Conservation (phyloP, 1,140 invertebrate genomes). For the Calosoma granatense region DNA sequence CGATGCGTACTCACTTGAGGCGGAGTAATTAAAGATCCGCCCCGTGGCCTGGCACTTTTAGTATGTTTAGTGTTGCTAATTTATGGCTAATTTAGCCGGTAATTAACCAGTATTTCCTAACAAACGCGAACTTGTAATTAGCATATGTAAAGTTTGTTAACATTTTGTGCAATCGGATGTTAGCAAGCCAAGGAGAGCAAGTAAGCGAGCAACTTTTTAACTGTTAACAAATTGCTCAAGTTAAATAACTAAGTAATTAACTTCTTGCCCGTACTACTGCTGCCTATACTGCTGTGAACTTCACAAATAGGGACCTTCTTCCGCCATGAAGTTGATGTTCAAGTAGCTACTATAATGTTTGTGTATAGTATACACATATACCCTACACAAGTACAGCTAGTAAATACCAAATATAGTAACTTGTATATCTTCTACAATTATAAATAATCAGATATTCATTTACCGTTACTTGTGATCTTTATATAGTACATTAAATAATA, state of each 20-base stretch:
- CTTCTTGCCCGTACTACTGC: too few species aligned
- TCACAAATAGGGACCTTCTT: too few species aligned
- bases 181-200: neutral
- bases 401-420: too few species aligned
- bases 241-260: constrained; percentile 9
- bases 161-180: neutral
- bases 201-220: neutral
- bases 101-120: constrained; percentile 9
- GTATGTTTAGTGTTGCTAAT: constrained; percentile 1
- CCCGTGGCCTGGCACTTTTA: neutral
- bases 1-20: neutral
- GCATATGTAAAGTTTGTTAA: constrained; percentile 7
- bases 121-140: constrained; percentile 9
- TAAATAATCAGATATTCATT: too few species aligned
- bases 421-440: too few species aligned
- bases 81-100: constrained; percentile 2
- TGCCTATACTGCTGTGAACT: too few species aligned
- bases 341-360: too few species aligned
- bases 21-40: constrained; percentile 4
- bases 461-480: too few species aligned
- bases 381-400: too few species aligned
- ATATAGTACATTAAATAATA: too few species aligned
- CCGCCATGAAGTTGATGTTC: too few species aligned
- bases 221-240: constrained; percentile 5
- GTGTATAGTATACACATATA: too few species aligned